These are phyloP conservation scores for Stigmatopora nigra DNA, from an alignment of 2,113 vertebrate species.

Conservation along the genomic window DNA sequence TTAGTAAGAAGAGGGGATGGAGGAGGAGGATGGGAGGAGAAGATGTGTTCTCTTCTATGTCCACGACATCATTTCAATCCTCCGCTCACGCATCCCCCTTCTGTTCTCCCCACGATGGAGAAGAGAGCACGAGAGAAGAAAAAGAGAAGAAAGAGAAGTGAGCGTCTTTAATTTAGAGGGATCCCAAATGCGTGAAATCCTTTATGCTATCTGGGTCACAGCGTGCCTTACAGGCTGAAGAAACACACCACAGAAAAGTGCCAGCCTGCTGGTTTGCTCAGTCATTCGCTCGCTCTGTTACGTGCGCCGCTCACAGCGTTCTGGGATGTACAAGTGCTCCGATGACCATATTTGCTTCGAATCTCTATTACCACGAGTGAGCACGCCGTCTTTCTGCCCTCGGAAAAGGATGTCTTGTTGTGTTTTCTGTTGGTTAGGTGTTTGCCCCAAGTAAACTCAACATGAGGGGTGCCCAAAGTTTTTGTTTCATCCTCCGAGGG, in stretches of 20 bases:
- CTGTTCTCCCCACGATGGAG: constrained; percentile 35
- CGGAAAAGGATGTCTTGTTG: neutral
- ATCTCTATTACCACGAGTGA: constrained; percentile 1
- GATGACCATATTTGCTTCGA: constrained; percentile 3
- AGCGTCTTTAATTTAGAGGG: constrained; percentile 60
- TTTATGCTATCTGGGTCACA: constrained; percentile 70
- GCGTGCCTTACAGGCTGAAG: constrained; percentile 60
- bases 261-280: constrained; percentile 22
- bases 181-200: constrained; percentile 61
- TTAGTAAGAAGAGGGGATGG: constrained; percentile 52
- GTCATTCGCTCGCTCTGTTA: constrained; percentile 14
- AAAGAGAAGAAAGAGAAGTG: constrained; percentile 37
- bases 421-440: neutral
- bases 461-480: neutral
- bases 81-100: constrained; percentile 21
- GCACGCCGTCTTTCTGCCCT: neutral
- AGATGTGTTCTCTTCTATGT: constrained; percentile 45
- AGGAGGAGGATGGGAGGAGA: constrained; percentile 21
- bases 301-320: neutral
- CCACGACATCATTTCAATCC: constrained; percentile 55
- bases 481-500: neutral
- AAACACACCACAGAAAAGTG: constrained; percentile 21
- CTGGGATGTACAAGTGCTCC: constrained; percentile 2
- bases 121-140: constrained; percentile 12
- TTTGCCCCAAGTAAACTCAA: neutral